Evolutionary conservation across 2,113 vertebrate species (phyloP).

Genomic region (Nyctibius bracteatus): DNA sequence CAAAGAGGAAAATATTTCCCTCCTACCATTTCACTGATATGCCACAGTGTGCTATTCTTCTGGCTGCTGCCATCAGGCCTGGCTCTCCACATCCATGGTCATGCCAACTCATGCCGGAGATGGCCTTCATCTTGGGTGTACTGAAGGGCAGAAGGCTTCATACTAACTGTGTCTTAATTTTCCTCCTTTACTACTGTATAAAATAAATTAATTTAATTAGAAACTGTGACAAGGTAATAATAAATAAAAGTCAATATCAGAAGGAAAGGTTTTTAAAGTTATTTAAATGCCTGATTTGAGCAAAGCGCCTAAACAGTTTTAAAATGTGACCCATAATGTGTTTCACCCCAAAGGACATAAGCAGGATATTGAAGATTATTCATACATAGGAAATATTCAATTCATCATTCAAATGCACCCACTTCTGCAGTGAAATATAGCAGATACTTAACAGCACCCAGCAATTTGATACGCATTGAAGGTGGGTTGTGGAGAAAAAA

Average conservation of each 20-base stretch:
- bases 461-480: background rate
- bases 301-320: background rate
- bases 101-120: background rate
- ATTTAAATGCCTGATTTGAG: background rate
- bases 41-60: background rate
- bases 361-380: conserved; percentile 41
- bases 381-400: conserved; percentile 36
- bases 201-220: conserved; percentile 17
- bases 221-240: background rate
- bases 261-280: background rate
- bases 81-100: background rate
- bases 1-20: background rate
- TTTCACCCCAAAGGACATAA: conserved; percentile 46
- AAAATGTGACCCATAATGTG: conserved; percentile 6
- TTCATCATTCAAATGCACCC: conserved; percentile 50
- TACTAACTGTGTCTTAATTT: background rate
- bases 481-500: conserved; percentile 16
- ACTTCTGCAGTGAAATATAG: conserved; percentile 47
- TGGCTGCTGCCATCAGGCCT: background rate
- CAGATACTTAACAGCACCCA: conserved; percentile 17
- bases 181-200: background rate
- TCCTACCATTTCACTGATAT: background rate
- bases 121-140: background rate
- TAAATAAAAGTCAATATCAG: background rate
- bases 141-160: background rate